Conservation (phyloP, 1,140 invertebrate species). For the Orussus abietinus region DNA sequence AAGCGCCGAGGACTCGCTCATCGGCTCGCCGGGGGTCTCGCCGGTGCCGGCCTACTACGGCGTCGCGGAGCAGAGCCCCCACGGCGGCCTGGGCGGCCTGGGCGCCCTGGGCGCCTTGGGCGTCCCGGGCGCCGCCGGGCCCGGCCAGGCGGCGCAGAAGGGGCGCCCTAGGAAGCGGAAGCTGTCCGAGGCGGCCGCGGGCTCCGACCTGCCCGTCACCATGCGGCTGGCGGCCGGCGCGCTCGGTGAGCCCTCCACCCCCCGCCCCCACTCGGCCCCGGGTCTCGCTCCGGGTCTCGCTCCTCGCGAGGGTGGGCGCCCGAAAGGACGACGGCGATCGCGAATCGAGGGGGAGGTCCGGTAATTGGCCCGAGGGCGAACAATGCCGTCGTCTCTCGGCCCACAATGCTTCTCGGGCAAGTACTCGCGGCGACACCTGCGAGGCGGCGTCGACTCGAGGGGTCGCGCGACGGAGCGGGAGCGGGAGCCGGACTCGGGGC, state of each 20-base stretch:
- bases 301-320: too few relatives aligned
- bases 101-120: conserved; percentile 77
- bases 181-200: conserved; percentile 53
- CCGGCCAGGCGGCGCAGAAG: conserved; percentile 63
- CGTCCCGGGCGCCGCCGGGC: too few relatives aligned
- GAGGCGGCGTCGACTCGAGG: background rate
- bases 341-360: too few relatives aligned
- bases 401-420: too few relatives aligned
- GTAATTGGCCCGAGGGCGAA: too few relatives aligned
- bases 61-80: conserved; percentile 52
- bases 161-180: conserved; percentile 81
- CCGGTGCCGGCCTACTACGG: conserved; percentile 59
- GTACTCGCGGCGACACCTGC: too few relatives aligned
- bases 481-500: background rate
- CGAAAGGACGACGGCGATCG: too few relatives aligned
- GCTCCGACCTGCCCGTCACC: conserved; percentile 62
- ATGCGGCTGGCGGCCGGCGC: conserved; percentile 69
- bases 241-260: conserved; percentile 65
- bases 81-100: conserved; percentile 51
- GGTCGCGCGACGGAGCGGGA: background rate
- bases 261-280: too few relatives aligned
- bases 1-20: conserved; percentile 58
- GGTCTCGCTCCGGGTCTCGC: too few relatives aligned
- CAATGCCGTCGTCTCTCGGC: too few relatives aligned
- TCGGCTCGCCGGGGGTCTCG: conserved; percentile 57